These are phyloP conservation scores for Lerista edwardsae DNA, from an alignment of 2,797 vertebrate species.

Conservation along the genomic window DNA sequence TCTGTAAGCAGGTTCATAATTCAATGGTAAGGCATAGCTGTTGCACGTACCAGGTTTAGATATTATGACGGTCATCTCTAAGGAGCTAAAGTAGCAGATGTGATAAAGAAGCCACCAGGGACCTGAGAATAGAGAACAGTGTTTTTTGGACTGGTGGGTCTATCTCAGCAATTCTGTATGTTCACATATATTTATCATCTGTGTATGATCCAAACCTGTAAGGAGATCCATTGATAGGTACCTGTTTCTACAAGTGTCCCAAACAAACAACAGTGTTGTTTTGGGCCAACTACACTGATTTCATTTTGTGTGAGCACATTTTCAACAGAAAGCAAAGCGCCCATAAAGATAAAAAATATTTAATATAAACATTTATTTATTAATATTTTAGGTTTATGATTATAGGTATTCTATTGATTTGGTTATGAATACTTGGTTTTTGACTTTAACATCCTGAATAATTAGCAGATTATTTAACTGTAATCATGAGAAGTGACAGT, in stretches of 20 bases:
- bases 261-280: background rate
- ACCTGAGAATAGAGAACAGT: background rate
- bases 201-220: background rate
- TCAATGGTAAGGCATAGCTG: background rate
- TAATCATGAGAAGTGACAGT: slow-evolving; percentile 2
- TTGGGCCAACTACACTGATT: background rate
- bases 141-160: too few species aligned
- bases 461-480: slow-evolving; percentile 25
- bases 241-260: background rate
- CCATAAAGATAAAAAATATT: background rate
- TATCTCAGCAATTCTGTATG: background rate
- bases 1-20: background rate
- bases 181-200: background rate
- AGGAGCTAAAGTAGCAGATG: background rate
- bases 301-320: background rate
- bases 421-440: slow-evolving; percentile 4
- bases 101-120: background rate
- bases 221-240: background rate
- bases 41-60: background rate
- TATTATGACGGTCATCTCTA: background rate
- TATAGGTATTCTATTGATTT: slow-evolving; percentile 26
- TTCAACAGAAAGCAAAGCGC: background rate
- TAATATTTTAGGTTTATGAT: background rate
- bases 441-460: slow-evolving; percentile 22
- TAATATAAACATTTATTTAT: slow-evolving; percentile 32